These are phyloP conservation scores for Paralinhomoeus sp. DNA, from an alignment of 2,888 invertebrate genomes.

Conservation along the genomic window DNA sequence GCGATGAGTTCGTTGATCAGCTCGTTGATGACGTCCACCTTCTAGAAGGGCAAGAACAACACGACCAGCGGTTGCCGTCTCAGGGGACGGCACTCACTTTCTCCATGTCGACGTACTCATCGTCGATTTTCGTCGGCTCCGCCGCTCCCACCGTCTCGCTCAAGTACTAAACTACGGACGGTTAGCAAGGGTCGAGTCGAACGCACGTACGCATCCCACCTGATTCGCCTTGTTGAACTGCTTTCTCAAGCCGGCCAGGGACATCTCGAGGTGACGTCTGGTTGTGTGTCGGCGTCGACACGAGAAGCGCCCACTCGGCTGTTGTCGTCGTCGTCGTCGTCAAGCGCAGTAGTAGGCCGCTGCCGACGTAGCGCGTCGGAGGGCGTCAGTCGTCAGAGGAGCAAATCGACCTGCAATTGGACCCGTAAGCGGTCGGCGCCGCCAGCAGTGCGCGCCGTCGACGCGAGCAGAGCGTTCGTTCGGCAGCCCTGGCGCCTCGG, in stretches of 20 bases:
- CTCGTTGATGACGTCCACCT: constrained; percentile 91
- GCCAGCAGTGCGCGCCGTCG: too few species aligned
- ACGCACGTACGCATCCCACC: constrained; percentile 41
- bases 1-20: constrained; percentile 82
- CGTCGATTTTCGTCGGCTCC: constrained; percentile 93
- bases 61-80: too few species aligned
- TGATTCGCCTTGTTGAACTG: constrained; percentile 99
- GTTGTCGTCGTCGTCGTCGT: too few species aligned
- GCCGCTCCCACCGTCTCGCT: constrained; percentile 99
- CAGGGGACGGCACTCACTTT: constrained; percentile 35
- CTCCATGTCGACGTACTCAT: constrained; percentile 98
- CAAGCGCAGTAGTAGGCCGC: too few species aligned
- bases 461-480: too few species aligned
- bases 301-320: too few species aligned
- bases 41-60: constrained; percentile 47
- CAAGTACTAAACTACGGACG: constrained; percentile 81
- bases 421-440: too few species aligned
- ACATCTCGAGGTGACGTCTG: constrained; percentile 42
- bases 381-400: too few species aligned
- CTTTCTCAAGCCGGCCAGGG: constrained; percentile 93
- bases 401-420: too few species aligned
- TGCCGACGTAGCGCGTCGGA: too few species aligned
- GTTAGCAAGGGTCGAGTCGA: too few species aligned
- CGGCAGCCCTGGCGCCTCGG: too few species aligned
- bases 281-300: not conserved